A percentile compares a stretch with the other conserved stretches of the same genome.
Conservation (phyloP, 1,140 invertebrate genomes). For the Apis florea region DNA sequence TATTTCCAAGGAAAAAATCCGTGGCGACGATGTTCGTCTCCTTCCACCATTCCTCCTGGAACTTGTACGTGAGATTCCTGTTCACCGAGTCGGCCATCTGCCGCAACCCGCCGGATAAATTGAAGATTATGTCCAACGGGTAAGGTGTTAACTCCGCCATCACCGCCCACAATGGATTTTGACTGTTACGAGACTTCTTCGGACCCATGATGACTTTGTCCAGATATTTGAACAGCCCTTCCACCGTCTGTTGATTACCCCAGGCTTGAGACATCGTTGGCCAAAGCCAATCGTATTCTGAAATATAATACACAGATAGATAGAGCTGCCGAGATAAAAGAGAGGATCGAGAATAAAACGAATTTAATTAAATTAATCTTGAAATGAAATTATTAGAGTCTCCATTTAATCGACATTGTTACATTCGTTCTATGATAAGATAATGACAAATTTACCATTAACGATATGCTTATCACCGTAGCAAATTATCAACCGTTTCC, state of each 20-base stretch:
- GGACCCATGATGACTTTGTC: slow-evolving; percentile 77
- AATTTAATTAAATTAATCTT: neutral
- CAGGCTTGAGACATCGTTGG: slow-evolving; percentile 85
- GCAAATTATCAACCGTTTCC: slow-evolving; percentile 84
- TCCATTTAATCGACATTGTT: too few relatives aligned
- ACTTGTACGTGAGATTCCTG: slow-evolving; percentile 84
- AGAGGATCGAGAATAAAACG: too few relatives aligned
- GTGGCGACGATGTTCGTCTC: slow-evolving; percentile 87
- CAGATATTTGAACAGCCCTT: slow-evolving; percentile 82
- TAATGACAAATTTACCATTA: slow-evolving; percentile 75
- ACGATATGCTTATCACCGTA: slow-evolving; percentile 83
- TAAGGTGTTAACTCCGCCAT: slow-evolving; percentile 91
- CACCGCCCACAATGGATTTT: slow-evolving; percentile 85
- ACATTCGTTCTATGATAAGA: neutral
- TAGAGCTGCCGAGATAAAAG: neutral
- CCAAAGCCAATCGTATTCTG: slow-evolving; percentile 87
- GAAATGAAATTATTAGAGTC: too few relatives aligned
- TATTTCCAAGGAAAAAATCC: slow-evolving; percentile 90
- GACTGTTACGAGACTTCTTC: slow-evolving; percentile 71
- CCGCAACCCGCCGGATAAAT: slow-evolving; percentile 83
- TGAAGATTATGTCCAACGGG: slow-evolving; percentile 85
- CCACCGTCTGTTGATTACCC: slow-evolving; percentile 82
- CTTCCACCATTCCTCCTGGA: slow-evolving; percentile 84
- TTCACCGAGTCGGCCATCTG: slow-evolving; percentile 87
- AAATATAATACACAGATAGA: slow-evolving; percentile 54